A percentile compares a stretch with the other conserved stretches of the same genome.
phyloP scores from a whole-genome alignment of 2,888 invertebrate species.

The Stenolophus ochropezus region DNA sequence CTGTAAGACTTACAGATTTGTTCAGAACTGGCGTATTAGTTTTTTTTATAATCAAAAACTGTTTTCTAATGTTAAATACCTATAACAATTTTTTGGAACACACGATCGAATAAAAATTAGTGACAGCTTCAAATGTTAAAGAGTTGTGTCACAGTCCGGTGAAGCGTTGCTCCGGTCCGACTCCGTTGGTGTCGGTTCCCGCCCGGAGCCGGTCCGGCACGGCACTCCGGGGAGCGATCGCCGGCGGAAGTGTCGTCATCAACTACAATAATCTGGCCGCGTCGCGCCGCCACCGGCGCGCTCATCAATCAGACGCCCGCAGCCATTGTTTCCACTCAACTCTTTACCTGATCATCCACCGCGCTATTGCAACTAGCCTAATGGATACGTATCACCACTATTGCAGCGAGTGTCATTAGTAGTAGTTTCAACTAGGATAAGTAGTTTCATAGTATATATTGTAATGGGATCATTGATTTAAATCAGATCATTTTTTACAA shows the following conservation, averaged over 20 bases:
- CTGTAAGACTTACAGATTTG: too few relatives aligned
- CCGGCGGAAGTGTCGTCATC: conserved; percentile 68
- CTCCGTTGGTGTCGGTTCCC: background rate
- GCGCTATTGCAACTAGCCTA: background rate
- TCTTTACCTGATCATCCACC: background rate
- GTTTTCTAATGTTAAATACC: too few relatives aligned
- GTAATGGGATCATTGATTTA: too few relatives aligned
- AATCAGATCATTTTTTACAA: too few relatives aligned
- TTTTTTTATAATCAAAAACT: too few relatives aligned
- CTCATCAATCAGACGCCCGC: conserved; percentile 38
- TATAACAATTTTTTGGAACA: too few relatives aligned
- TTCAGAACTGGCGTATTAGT: too few relatives aligned
- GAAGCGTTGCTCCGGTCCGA: too few relatives aligned
- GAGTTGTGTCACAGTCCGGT: too few relatives aligned
- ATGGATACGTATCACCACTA: background rate
- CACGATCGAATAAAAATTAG: too few relatives aligned
- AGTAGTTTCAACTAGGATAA: background rate
- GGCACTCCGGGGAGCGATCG: conserved; percentile 67
- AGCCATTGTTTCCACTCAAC: background rate
- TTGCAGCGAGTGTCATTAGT: background rate
- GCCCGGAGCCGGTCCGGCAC: conserved; percentile 60
- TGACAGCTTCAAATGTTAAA: too few relatives aligned
- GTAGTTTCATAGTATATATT: too few relatives aligned
- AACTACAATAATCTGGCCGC: conserved; percentile 63
- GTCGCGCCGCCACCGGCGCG: conserved; percentile 4